phyloP scores from a whole-genome alignment of 1,140 invertebrate species.

The Cardiocondyla obscurior region DNA sequence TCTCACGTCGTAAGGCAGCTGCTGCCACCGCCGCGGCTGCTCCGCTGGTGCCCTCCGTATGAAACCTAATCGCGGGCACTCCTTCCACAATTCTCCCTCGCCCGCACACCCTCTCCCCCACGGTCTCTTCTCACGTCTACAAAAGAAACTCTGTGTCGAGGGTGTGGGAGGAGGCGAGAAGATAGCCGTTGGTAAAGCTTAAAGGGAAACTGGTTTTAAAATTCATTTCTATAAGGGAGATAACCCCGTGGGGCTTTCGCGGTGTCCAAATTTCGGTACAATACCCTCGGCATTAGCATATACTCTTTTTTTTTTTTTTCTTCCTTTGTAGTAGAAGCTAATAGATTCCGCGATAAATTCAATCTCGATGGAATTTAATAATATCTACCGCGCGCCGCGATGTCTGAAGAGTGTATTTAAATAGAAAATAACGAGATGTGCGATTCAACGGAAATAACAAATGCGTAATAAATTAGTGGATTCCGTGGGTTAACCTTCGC shows the following conservation, averaged over 20 bases:
- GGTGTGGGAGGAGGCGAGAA: not conserved
- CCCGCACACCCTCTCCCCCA: not conserved
- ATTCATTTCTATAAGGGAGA: conserved; percentile 50
- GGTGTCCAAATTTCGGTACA: conserved; percentile 19
- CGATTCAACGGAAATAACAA: not conserved
- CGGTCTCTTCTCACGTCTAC: conserved; percentile 27
- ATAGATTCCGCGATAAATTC: conserved; percentile 1
- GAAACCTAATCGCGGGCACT: conserved; percentile 74
- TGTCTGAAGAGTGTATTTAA: not conserved
- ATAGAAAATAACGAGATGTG: not conserved
- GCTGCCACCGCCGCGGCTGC: conserved; percentile 25
- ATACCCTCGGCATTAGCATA: not conserved
- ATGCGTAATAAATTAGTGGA: not conserved
- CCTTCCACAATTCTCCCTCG: conserved; percentile 50
- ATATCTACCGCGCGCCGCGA: not conserved
- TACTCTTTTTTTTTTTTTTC: not conserved
- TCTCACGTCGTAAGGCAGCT: conserved; percentile 76
- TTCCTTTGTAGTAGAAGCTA: not conserved
- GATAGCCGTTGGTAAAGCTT: conserved; percentile 13
- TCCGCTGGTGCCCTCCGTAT: conserved; percentile 59
- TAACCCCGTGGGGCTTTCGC: not conserved
- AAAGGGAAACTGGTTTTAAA: conserved; percentile 52
- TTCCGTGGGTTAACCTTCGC: not conserved
- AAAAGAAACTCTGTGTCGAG: conserved; percentile 41
- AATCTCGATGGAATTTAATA: not conserved